Conservation (phyloP, 2,797 vertebrate species). For the Hafferia zeledoni region DNA sequence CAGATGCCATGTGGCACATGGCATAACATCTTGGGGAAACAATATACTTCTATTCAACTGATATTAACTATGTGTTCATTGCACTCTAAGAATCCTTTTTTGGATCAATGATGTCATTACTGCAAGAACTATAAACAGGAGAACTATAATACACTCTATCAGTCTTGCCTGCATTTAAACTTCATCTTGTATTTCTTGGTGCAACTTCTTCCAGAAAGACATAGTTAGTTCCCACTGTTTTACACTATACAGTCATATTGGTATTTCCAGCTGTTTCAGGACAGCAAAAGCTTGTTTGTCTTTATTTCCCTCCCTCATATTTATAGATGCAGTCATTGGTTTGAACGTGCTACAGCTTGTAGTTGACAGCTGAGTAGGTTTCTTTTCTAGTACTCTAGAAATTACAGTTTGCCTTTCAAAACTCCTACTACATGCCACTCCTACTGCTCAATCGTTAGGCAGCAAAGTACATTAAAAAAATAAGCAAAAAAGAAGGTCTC, state of each 20-base stretch:
- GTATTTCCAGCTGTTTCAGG: background rate
- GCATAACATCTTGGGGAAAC: background rate
- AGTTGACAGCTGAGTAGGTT: background rate
- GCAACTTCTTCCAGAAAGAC: background rate
- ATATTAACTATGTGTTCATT: background rate
- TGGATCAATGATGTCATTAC: background rate
- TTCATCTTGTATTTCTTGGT: background rate
- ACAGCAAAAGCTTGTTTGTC: background rate
- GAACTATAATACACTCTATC: background rate
- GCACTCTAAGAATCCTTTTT: background rate
- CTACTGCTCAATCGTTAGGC: background rate
- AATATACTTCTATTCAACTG: background rate
- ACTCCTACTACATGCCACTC: background rate
- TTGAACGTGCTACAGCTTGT: background rate
- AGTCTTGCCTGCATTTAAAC: background rate
- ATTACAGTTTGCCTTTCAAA: constrained; percentile 10
- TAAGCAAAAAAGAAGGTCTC: background rate
- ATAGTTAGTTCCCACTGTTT: background rate
- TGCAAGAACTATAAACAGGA: background rate
- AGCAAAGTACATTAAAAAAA: background rate
- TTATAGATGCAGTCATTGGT: background rate
- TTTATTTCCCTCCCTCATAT: background rate
- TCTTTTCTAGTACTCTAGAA: background rate
- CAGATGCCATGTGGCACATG: background rate
- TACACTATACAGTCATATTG: background rate